Evolutionary conservation across 2,797 vertebrate species (phyloP), one percentile per base, ranked within the genome.

Genomic region (Rhinella marina): DNA sequence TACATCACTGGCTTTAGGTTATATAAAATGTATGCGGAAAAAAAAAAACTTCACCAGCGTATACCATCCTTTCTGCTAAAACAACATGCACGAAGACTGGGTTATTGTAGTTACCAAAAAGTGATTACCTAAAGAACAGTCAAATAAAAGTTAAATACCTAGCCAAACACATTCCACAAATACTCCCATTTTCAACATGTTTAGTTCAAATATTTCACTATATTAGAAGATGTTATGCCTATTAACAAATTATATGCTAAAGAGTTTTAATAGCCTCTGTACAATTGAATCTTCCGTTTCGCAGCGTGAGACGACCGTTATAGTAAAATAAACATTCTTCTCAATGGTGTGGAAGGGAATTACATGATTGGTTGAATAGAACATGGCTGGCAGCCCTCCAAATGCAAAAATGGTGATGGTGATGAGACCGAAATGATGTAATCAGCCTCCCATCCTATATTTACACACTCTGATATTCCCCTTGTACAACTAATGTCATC

Each of bases 191-290:
- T 56, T 29, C 82, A 85, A 85, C 79, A 88, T 88, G 83, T 89
- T 89, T 62, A 82, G 54, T 52, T 62, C 70, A 86, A 83, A 89
- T 82, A 86, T 82, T 82, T 86, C 79, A 86, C 84, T 48, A 82
- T 89, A 86, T 89, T 89, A 89, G 80, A 82, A 89, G 56, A 83
- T 83, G 72, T 72, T 86, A 76, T 27, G 70, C 57, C 84, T 89
- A 89, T 89, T 89, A 89, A 86, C 84, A 86, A 89, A 89, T 89
- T 89, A 86, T 86, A 89, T 86, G 88, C 88, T 89, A 89, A 89
- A 83, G 79, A 86, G 88, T 86, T 89, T 86, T 89, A 89, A 89
- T 89, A 72, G 88, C 73, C 72, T 77, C 80, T 14, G 62, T 78
- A 83, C 80, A 86, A 89, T 78, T 79, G 73, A 86, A 89, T 86